phyloP scores from a whole-genome alignment of 1,140 invertebrate genomes.

The Euschistus heros region DNA sequence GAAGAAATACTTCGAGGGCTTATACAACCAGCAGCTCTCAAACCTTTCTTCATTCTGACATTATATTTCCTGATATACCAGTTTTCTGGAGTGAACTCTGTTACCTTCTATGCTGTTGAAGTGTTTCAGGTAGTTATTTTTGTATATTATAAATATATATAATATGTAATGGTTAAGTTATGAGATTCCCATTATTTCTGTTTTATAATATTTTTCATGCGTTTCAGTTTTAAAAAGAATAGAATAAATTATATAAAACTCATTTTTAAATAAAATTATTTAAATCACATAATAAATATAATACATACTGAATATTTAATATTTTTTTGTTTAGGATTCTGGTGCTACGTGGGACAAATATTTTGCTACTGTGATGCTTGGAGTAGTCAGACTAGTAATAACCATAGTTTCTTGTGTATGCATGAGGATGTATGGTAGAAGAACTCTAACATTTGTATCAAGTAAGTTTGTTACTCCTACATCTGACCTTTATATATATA shows the following conservation, averaged over 20 bases:
- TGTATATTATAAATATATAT: too few species aligned
- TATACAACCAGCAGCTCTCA: conserved; percentile 48
- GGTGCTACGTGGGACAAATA: conserved; percentile 50
- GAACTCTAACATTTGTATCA: conserved; percentile 57
- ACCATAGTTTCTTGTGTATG: conserved; percentile 51
- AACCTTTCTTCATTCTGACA: conserved; percentile 51
- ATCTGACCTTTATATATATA: too few species aligned
- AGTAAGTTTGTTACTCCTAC: conserved; percentile 32
- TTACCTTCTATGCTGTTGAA: conserved; percentile 67
- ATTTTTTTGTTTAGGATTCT: conserved; percentile 39
- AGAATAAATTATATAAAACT: too few species aligned
- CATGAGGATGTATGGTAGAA: conserved; percentile 48
- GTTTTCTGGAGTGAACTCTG: conserved; percentile 60
- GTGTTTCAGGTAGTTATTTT: conserved; percentile 47
- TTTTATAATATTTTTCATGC: too few species aligned
- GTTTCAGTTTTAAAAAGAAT: too few species aligned
- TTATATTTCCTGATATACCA: conserved; percentile 62
- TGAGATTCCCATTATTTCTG: too few species aligned
- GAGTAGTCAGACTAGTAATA: conserved; percentile 47
- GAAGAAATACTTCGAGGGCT: conserved; percentile 45
- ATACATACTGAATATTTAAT: background rate
- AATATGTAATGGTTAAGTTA: too few species aligned
- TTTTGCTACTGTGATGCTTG: conserved; percentile 54
- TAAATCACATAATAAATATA: too few species aligned
- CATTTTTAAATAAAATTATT: too few species aligned